Conservation (phyloP, 2,888 invertebrate genomes). For the Thecophora atra region DNA sequence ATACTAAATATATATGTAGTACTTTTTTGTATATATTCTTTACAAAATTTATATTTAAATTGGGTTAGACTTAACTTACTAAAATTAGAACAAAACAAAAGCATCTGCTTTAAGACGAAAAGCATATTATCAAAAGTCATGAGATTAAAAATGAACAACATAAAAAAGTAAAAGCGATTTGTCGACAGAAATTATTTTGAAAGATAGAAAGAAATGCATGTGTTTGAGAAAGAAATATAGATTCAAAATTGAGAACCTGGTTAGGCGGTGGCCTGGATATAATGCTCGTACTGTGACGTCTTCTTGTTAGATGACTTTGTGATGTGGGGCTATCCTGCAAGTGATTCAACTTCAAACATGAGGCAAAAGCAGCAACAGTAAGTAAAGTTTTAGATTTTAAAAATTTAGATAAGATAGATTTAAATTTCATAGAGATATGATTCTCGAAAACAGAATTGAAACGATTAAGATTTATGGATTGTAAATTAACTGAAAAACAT, state of each 20-base stretch:
- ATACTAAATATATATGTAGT: slow-evolving; percentile 39
- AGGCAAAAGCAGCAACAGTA: slow-evolving; percentile 48
- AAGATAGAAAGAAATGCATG: slow-evolving; percentile 37
- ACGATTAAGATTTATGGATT: background rate
- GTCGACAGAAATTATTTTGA: slow-evolving; percentile 21
- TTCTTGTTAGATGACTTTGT: slow-evolving; percentile 74
- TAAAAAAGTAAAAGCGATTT: slow-evolving; percentile 7
- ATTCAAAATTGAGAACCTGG: slow-evolving; percentile 60
- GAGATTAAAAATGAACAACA: slow-evolving; percentile 11
- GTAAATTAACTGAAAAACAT: slow-evolving; percentile 32
- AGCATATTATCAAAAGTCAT: slow-evolving; percentile 11
- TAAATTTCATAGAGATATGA: background rate
- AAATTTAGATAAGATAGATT: slow-evolving; percentile 22
- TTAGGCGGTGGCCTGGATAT: slow-evolving; percentile 66
- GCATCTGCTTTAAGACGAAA: too few species aligned
- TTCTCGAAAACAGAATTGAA: background rate
- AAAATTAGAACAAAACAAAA: slow-evolving; percentile 3
- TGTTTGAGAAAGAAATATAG: slow-evolving; percentile 29
- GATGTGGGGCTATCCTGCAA: slow-evolving; percentile 70
- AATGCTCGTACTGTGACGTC: slow-evolving; percentile 77
- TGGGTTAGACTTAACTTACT: background rate
- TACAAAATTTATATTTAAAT: slow-evolving; percentile 18
- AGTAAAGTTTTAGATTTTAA: slow-evolving; percentile 26
- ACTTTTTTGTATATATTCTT: slow-evolving; percentile 35
- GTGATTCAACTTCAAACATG: slow-evolving; percentile 53